Evolutionary conservation across 2,113 vertebrate species (phyloP).

Genomic region (Stictonetta naevosa): DNA sequence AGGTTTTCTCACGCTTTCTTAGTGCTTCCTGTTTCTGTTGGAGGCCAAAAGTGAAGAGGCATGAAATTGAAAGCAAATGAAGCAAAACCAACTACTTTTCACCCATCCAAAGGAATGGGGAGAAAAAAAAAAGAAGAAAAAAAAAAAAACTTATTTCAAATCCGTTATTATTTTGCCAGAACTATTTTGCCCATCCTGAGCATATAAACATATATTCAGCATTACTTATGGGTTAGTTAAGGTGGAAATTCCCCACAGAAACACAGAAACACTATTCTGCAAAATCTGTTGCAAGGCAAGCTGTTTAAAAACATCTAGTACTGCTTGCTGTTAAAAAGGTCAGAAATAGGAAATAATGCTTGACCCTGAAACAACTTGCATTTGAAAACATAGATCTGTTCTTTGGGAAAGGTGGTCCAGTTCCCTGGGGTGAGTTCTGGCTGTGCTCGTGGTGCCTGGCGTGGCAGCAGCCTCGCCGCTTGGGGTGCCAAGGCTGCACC

Average conservation of each 20-base stretch:
- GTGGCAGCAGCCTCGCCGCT: not conserved
- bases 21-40: not conserved
- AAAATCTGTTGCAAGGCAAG: not conserved
- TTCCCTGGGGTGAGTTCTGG: not conserved
- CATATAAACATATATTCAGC: not conserved
- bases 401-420: accelerated
- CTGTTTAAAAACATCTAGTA: not conserved
- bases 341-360: not conserved
- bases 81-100: constrained; percentile 17
- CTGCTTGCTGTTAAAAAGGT: not conserved
- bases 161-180: not conserved
- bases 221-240: not conserved
- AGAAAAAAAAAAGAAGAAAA: not conserved
- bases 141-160: not conserved
- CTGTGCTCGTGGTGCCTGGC: not conserved
- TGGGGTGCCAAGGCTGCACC: not conserved
- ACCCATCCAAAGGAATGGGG: not conserved
- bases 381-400: not conserved
- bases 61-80: constrained; percentile 29
- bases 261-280: not conserved
- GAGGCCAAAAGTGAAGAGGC: not conserved
- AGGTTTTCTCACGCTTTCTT: not conserved
- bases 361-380: not conserved
- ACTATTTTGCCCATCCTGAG: not conserved
- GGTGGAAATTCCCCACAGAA: not conserved